Evolutionary conservation across 1,140 invertebrate species (phyloP), one percentile per base, ranked within the genome.

Genomic region (Euschistus heros): DNA sequence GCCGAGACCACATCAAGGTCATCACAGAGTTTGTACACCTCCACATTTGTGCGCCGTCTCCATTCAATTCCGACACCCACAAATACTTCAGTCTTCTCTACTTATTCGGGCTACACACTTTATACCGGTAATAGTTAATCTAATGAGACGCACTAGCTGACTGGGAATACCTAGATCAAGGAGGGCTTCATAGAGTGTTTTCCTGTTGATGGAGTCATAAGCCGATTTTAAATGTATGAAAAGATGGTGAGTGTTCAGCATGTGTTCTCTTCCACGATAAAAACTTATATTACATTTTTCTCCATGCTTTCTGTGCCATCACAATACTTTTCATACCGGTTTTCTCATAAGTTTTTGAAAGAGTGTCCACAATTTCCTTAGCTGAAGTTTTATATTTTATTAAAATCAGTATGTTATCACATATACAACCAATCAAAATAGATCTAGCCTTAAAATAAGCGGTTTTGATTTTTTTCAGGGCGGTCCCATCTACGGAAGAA

Each of bases 401-500:
- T 44, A 62, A 20, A 20, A 62, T 44, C 3, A 62, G 30, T 44
- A 62, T 62, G 18, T 37, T 62, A 44, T 62, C 59, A 18, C n/a
- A 30, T 13, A 62, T 30, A 33, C 59, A 33, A 30, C 37, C 27
- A 62, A 62, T 44, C 18, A 62, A 37, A 62, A 62, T 30, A 7
- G 27, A 30, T 62, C 59, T 30, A 62, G 24, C 30, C 59, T 33
- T 62, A 30, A 62, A 7, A 62, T 33, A 5, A 62, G 27, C 27
- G 17, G 59, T 42, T 62, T 44, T 62, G 33, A 62, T 33, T 4
- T 2, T 7, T 59, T 59, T 27, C 15, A 62, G 26, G 2, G 3
- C 59, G 15, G 27, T 33, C 2, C 15, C 59, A 20, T 62, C 59
- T 18, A 27, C 24, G 5, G 55, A n/a, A 22, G 55, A n/a, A 59